Conservation (phyloP, 2,797 vertebrate species). For the Acanthurus lineatus region DNA sequence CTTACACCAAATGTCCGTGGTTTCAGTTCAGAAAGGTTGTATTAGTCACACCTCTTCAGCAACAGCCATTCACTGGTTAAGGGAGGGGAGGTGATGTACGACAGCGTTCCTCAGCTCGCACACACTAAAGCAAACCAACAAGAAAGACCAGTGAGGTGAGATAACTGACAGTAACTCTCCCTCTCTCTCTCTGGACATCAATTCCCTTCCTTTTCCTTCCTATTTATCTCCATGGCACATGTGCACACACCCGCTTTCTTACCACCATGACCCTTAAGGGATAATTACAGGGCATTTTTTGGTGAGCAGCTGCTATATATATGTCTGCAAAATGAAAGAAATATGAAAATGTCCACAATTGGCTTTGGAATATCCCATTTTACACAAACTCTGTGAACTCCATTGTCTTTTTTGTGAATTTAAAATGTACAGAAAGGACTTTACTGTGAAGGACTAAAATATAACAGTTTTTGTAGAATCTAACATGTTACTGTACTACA, state of each 20-base stretch:
- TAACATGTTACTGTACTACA: neutral
- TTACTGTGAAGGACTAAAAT: neutral
- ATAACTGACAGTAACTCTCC: slow-evolving; percentile 70
- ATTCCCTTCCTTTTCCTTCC: slow-evolving; percentile 48
- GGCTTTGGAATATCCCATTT: slow-evolving; percentile 15
- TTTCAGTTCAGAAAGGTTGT: slow-evolving; percentile 28
- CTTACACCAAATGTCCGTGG: slow-evolving; percentile 30
- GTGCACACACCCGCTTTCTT: slow-evolving; percentile 54
- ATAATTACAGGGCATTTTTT: slow-evolving; percentile 63
- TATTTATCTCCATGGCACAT: slow-evolving; percentile 39
- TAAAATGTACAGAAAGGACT: neutral
- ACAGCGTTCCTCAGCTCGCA: slow-evolving; percentile 72
- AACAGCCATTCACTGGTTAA: slow-evolving; percentile 38
- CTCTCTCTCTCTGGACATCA: slow-evolving; percentile 44
- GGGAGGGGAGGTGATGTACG: slow-evolving; percentile 46
- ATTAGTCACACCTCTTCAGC: slow-evolving; percentile 56
- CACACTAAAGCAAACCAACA: slow-evolving; percentile 78
- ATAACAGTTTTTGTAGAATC: neutral
- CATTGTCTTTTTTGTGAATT: neutral
- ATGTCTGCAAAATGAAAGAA: slow-evolving; percentile 42
- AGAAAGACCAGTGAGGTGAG: slow-evolving; percentile 85
- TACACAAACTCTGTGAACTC: neutral
- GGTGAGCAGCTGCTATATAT: slow-evolving; percentile 50
- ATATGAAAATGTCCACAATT: slow-evolving; percentile 19
- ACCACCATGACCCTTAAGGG: slow-evolving; percentile 41